Conservation (phyloP, 2,888 invertebrate species). For the Meteorus cinctellus region DNA sequence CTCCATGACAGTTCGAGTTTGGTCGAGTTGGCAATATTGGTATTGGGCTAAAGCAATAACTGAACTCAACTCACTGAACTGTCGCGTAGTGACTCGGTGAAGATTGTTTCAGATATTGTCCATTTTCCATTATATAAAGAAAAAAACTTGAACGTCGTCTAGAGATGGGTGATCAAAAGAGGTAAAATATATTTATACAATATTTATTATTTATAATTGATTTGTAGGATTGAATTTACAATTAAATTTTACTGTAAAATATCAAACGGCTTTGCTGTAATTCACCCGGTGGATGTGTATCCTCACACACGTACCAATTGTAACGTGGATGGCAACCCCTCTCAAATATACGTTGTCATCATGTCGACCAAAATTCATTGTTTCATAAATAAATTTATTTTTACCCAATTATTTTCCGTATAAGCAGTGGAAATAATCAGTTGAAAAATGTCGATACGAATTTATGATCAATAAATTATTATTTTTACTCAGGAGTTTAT, state of each 20-base stretch:
- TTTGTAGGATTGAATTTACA: slow-evolving; percentile 29
- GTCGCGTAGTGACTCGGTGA: slow-evolving; percentile 48
- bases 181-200: slow-evolving; percentile 57
- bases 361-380: slow-evolving; percentile 67
- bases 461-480: slow-evolving; percentile 9
- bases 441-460: not conserved
- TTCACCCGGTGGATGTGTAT: slow-evolving; percentile 34
- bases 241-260: not conserved
- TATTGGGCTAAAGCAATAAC: slow-evolving; percentile 40
- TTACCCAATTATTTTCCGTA: slow-evolving; percentile 41
- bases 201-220: slow-evolving; percentile 6
- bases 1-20: slow-evolving; percentile 54
- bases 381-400: slow-evolving; percentile 52
- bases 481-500: slow-evolving; percentile 8
- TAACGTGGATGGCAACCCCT: slow-evolving; percentile 57
- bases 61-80: slow-evolving; percentile 31
- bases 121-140: slow-evolving; percentile 47
- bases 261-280: slow-evolving; percentile 11
- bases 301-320: slow-evolving; percentile 46
- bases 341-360: slow-evolving; percentile 74
- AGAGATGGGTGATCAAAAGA: slow-evolving; percentile 67
- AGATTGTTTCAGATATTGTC: slow-evolving; percentile 40
- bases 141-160: slow-evolving; percentile 52
- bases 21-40: slow-evolving; percentile 51
- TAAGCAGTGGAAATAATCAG: not conserved